Conservation (phyloP, 1,140 invertebrate species). For the Drosophila nikananu region DNA sequence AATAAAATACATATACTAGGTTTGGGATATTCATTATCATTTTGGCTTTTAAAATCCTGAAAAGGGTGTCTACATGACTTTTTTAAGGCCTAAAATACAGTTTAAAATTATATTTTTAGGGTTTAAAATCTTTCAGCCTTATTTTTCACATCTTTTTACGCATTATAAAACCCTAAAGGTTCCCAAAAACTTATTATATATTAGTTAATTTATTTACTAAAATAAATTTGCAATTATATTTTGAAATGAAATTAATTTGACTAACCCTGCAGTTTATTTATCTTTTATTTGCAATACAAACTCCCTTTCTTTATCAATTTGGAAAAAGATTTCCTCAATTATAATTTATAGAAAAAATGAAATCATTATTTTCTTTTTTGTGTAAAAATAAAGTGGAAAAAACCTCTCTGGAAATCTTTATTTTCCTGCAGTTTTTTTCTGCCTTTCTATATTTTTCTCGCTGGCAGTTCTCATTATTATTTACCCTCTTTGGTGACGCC, state of each 20-base stretch:
- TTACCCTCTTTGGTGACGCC: slow-evolving; percentile 36
- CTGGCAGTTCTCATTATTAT: slow-evolving; percentile 28
- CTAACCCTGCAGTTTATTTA: not conserved
- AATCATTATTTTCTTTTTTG: not conserved
- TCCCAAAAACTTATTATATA: too few species aligned
- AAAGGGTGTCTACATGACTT: too few species aligned
- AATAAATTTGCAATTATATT: not conserved
- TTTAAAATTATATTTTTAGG: too few species aligned
- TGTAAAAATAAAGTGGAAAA: slow-evolving; percentile 2
- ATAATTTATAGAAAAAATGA: too few species aligned
- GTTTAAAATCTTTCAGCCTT: too few species aligned
- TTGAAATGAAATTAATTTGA: not conserved
- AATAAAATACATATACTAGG: too few species aligned
- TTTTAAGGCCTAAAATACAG: too few species aligned
- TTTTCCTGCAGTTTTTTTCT: slow-evolving; percentile 12
- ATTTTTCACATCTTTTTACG: too few species aligned
- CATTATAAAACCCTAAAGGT: too few species aligned
- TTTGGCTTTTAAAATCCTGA: too few species aligned
- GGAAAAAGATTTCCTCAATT: too few species aligned
- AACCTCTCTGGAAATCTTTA: slow-evolving; percentile 16
- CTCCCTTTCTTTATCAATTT: not conserved
- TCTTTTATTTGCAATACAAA: not conserved
- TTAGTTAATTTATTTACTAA: not conserved
- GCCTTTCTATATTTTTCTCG: slow-evolving; percentile 7
- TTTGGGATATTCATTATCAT: too few species aligned